Evolutionary conservation across 1,140 invertebrate genomes (phyloP).

Genomic region (Drosophila orosa): DNA sequence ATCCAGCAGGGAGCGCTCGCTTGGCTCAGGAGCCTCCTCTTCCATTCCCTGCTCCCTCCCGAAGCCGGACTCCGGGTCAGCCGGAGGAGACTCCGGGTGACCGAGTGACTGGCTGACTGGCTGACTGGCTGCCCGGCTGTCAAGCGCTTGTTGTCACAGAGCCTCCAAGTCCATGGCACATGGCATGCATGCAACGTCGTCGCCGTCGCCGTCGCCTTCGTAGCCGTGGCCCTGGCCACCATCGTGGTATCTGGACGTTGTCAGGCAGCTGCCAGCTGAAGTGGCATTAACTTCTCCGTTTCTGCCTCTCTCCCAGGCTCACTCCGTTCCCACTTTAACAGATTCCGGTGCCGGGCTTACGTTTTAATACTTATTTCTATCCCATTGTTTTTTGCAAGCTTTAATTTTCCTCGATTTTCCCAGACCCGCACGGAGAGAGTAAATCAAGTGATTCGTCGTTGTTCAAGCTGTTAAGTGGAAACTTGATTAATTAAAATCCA

Average conservation of each 20-base stretch:
- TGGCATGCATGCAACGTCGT: constrained; percentile 67
- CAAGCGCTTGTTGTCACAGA: constrained; percentile 50
- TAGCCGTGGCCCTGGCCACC: constrained; percentile 4
- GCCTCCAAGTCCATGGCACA: constrained; percentile 45
- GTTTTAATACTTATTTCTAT: constrained; percentile 47
- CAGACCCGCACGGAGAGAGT: neutral
- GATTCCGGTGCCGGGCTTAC: constrained; percentile 34
- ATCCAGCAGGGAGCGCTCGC: constrained; percentile 57
- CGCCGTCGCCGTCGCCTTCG: constrained; percentile 4
- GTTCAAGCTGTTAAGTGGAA: constrained; percentile 1
- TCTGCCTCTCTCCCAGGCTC: neutral
- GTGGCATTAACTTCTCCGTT: constrained; percentile 73
- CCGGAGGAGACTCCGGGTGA: constrained; percentile 16
- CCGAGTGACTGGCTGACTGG: constrained; percentile 7
- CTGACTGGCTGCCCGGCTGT: constrained; percentile 45
- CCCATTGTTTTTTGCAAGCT: constrained; percentile 33
- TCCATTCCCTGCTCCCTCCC: constrained; percentile 1
- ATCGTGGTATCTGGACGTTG: constrained; percentile 71
- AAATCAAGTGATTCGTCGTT: constrained; percentile 8
- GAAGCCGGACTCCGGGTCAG: constrained; percentile 7
- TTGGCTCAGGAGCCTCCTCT: constrained; percentile 41
- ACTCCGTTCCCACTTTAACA: constrained; percentile 13
- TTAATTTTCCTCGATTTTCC: constrained; percentile 66
- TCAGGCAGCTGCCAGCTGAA: constrained; percentile 80
- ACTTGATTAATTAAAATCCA: constrained; percentile 9